Evolutionary conservation across 2,113 vertebrate species (phyloP).

Genomic region (Calyptommatus sinebrachiatus): DNA sequence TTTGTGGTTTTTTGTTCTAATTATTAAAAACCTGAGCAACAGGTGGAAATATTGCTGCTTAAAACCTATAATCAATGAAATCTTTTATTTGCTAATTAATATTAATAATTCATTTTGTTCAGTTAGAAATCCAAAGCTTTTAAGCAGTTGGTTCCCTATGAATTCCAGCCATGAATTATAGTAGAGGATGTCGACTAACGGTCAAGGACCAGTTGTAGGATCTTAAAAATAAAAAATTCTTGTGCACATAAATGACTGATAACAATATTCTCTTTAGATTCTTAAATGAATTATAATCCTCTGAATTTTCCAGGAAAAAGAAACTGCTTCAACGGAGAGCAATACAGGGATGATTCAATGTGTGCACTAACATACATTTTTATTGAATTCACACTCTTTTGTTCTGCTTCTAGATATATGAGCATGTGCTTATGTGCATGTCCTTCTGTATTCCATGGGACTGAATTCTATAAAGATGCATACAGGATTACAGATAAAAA

Average conservation of each 20-base stretch:
- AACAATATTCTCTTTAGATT: background rate
- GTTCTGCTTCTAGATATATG: background rate
- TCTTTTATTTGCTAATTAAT: conserved; percentile 1
- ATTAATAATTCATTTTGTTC: background rate
- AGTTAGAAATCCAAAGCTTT: background rate
- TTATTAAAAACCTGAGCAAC: background rate
- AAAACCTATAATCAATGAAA: accelerated
- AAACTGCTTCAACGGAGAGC: background rate
- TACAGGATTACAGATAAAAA: background rate
- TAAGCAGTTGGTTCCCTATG: background rate
- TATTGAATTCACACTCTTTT: background rate
- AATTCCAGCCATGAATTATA: background rate
- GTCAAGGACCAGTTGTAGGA: background rate
- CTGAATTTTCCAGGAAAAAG: background rate
- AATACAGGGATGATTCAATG: background rate
- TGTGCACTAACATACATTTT: background rate
- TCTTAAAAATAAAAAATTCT: background rate
- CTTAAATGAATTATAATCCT: background rate
- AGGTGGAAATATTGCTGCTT: background rate
- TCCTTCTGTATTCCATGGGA: background rate
- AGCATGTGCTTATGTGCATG: background rate
- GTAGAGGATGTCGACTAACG: background rate
- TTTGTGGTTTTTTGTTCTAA: accelerated
- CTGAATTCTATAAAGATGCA: background rate
- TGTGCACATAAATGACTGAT: background rate